Percentiles rank a stretch among this genome's conserved stretches.
These are phyloP conservation scores for Petrophora chlorosata DNA, from an alignment of 2,888 invertebrate genomes.

Conservation along the genomic window DNA sequence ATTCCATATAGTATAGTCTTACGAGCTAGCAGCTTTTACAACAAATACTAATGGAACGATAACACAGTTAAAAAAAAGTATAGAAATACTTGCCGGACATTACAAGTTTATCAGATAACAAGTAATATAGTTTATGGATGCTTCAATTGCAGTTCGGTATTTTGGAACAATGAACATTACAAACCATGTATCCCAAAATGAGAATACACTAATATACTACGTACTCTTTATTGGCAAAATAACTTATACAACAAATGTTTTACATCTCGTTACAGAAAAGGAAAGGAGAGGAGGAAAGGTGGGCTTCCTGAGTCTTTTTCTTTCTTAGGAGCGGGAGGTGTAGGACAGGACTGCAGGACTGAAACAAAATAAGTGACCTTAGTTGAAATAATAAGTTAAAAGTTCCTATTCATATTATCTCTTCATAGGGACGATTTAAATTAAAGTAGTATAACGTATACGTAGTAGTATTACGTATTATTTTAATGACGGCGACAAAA, in stretches of 20 bases:
- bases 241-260: too few relatives aligned
- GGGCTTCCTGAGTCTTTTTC: background rate
- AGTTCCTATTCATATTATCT: too few relatives aligned
- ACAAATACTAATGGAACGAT: conserved; percentile 15
- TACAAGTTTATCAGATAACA: conserved; percentile 27
- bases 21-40: conserved; percentile 21
- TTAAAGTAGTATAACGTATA: background rate
- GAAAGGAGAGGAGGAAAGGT: conserved; percentile 11
- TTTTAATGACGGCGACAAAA: background rate
- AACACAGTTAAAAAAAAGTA: conserved; percentile 9
- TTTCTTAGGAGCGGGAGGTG: conserved; percentile 2
- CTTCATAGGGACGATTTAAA: background rate
- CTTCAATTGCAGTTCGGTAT: conserved; percentile 15
- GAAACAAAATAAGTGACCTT: conserved; percentile 12
- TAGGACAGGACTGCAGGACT: background rate
- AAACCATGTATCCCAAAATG: too few relatives aligned
- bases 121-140: conserved; percentile 23
- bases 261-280: background rate
- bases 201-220: too few relatives aligned
- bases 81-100: conserved; percentile 11
- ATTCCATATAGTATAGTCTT: too few relatives aligned
- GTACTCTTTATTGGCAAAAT: too few relatives aligned
- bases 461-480: background rate
- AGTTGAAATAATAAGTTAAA: too few relatives aligned
- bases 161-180: too few relatives aligned